These are phyloP conservation scores for Scarus forsteni DNA, from an alignment of 2,797 vertebrate genomes.

Conservation along the genomic window DNA sequence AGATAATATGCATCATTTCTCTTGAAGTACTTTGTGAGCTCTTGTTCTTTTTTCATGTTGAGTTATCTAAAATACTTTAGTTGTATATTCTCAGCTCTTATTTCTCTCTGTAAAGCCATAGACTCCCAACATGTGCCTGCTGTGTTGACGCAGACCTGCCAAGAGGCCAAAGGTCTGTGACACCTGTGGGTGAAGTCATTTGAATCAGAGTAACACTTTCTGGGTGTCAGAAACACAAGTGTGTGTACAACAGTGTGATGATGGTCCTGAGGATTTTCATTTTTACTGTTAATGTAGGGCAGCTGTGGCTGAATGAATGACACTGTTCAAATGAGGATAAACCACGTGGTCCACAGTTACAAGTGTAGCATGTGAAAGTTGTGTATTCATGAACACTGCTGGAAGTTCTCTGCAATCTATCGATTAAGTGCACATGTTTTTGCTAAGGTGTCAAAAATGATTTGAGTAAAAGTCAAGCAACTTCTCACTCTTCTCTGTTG, in stretches of 20 bases:
- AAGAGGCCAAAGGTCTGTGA: constrained; percentile 23
- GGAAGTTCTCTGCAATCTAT: no score
- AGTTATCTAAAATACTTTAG: neutral
- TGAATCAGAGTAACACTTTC: constrained; percentile 5
- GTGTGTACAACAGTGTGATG: neutral
- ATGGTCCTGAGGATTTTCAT: no score
- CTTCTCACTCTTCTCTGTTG: no score
- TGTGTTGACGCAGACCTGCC: constrained; percentile 26
- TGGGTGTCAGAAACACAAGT: neutral
- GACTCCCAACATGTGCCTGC: constrained; percentile 9
- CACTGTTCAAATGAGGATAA: no score
- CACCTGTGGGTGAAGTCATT: constrained; percentile 28
- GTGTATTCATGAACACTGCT: no score
- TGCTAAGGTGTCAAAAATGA: no score
- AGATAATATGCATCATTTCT: neutral
- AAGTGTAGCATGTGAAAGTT: no score
- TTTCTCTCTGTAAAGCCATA: neutral
- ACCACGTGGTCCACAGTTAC: no score
- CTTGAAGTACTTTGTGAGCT: neutral
- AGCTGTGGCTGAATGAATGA: no score
- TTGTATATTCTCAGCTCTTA: neutral
- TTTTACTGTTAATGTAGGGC: no score
- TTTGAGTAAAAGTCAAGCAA: no score
- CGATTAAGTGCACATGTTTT: no score
- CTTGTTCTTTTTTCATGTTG: neutral